Evolutionary conservation across 1,140 invertebrate genomes (phyloP).

Genomic region (Octopus sinensis): DNA sequence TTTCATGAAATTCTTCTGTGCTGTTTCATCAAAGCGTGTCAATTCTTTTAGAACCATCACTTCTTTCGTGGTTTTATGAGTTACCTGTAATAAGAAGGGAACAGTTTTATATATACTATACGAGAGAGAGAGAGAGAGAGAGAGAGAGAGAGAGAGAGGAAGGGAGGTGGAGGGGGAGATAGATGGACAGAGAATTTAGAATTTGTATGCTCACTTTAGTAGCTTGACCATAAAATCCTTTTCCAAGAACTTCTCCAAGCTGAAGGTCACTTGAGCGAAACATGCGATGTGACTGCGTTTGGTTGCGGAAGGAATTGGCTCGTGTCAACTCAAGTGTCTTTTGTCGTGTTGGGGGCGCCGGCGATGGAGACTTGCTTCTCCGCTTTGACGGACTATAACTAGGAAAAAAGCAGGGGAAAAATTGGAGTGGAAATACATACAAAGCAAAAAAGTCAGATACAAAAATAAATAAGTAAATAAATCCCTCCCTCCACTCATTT

Average conservation of each 20-base stretch:
- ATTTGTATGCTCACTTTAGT: slow-evolving; percentile 54
- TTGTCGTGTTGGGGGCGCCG: slow-evolving; percentile 36
- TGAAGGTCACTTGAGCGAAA: slow-evolving; percentile 86
- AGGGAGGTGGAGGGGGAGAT: too few relatives aligned
- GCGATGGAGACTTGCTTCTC: slow-evolving; percentile 51
- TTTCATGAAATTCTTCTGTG: slow-evolving; percentile 89
- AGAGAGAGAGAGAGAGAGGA: too few relatives aligned
- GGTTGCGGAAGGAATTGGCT: slow-evolving; percentile 82
- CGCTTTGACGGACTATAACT: slow-evolving; percentile 45
- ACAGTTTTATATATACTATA: too few relatives aligned
- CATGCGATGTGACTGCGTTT: slow-evolving; percentile 73
- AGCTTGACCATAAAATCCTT: slow-evolving; percentile 89
- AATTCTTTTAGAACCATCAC: slow-evolving; percentile 94
- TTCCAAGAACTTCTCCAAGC: slow-evolving; percentile 83
- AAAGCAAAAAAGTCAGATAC: too few relatives aligned
- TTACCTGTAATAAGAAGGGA: slow-evolving; percentile 70
- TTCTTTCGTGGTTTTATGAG: slow-evolving; percentile 83
- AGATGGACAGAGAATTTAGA: too few relatives aligned
- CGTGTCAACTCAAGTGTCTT: slow-evolving; percentile 71
- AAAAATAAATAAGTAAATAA: too few relatives aligned
- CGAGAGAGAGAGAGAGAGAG: too few relatives aligned
- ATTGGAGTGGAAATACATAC: too few relatives aligned
- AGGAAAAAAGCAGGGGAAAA: too few relatives aligned
- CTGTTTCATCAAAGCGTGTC: slow-evolving; percentile 88
- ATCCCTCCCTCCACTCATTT: too few relatives aligned